Evolutionary conservation across 2,888 invertebrate genomes (phyloP).

Genomic region (Acanthosoma haemorrhoidale): DNA sequence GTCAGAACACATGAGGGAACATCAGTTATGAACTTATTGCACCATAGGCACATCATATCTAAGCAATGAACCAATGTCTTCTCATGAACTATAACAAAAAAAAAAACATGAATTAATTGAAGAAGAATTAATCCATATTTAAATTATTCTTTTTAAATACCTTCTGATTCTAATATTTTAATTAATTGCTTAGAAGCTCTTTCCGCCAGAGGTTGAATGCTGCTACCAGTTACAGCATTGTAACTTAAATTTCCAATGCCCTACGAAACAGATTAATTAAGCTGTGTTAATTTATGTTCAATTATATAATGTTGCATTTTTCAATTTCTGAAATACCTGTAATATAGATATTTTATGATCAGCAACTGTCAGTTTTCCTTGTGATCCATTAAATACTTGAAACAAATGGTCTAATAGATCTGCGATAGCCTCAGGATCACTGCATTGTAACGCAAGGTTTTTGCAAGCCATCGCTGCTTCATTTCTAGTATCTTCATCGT

Average conservation of each 20-base stretch:
- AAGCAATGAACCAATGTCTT: constrained; percentile 77
- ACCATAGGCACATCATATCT: constrained; percentile 77
- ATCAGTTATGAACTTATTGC: constrained; percentile 57
- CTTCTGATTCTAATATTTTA: constrained; percentile 75
- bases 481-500: constrained; percentile 69
- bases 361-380: constrained; percentile 83
- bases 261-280: constrained; percentile 42
- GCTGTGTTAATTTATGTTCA: not conserved
- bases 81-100: constrained; percentile 65
- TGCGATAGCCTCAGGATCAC: constrained; percentile 59
- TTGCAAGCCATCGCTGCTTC: constrained; percentile 70
- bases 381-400: constrained; percentile 76
- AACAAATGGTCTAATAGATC: constrained; percentile 66
- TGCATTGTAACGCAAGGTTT: constrained; percentile 66
- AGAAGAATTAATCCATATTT: not conserved
- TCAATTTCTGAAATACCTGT: constrained; percentile 41
- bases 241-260: constrained; percentile 69
- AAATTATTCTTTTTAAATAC: constrained; percentile 42
- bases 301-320: not conserved
- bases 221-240: constrained; percentile 59
- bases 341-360: constrained; percentile 84
- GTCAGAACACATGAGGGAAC: constrained; percentile 61
- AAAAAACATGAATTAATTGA: not conserved
- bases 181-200: constrained; percentile 62
- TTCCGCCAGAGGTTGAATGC: constrained; percentile 56